Conservation (phyloP, 2,797 vertebrate species). For the Crax fasciolata region DNA sequence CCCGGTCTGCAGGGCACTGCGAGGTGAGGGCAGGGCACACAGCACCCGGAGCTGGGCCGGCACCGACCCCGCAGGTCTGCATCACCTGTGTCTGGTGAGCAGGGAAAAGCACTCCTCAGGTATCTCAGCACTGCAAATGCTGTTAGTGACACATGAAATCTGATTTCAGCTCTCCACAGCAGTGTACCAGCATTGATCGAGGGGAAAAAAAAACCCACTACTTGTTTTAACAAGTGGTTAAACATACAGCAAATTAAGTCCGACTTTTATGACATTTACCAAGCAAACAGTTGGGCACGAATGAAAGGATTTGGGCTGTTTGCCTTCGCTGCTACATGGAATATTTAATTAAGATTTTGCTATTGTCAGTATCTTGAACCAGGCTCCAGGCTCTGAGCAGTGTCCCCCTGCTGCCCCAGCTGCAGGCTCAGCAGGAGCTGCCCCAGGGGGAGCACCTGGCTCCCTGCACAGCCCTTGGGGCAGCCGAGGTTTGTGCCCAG, state of each 20-base stretch:
- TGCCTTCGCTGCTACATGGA: slow-evolving; percentile 12
- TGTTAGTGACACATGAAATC: not conserved
- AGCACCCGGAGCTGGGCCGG: not conserved
- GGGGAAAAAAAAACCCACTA: not conserved
- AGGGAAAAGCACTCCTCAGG: not conserved
- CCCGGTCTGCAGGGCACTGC: no score
- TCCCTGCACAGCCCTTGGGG: not conserved
- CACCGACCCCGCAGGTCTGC: not conserved
- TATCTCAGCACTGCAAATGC: not conserved
- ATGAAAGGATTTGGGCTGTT: slow-evolving; percentile 35
- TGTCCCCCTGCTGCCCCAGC: not conserved
- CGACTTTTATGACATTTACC: slow-evolving; percentile 37
- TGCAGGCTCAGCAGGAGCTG: not conserved
- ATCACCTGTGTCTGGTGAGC: not conserved
- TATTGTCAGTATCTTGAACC: not conserved
- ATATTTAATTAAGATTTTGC: slow-evolving; percentile 33
- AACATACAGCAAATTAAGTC: slow-evolving; percentile 4
- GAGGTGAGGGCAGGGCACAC: not conserved
- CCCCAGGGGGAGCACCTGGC: not conserved
- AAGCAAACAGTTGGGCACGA: slow-evolving; percentile 16
- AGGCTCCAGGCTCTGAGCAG: not conserved
- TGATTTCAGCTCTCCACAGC: not conserved
- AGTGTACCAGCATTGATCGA: accelerated
- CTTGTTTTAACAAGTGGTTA: not conserved
- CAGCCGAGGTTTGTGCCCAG: not conserved